Conservation (phyloP, 2,797 vertebrate species). For the Gymnothorax reevesii region DNA sequence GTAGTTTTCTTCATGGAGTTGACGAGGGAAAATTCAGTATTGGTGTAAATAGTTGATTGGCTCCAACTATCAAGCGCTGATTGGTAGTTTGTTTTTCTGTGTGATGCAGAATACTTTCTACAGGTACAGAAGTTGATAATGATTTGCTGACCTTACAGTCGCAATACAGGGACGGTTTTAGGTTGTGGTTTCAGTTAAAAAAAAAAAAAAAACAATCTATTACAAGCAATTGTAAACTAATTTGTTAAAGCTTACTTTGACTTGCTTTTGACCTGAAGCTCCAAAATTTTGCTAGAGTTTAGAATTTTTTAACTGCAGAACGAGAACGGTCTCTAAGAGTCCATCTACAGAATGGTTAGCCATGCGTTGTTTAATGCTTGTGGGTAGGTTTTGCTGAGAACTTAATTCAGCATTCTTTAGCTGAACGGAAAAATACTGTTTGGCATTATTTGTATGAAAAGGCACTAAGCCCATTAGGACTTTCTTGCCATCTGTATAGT, state of each 20-base stretch:
- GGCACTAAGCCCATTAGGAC: neutral
- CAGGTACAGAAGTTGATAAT: neutral
- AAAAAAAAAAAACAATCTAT: neutral
- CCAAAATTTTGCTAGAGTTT: neutral
- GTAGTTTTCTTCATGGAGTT: neutral
- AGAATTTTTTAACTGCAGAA: neutral
- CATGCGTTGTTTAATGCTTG: conserved; percentile 12
- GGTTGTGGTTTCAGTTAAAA: neutral
- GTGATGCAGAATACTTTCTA: neutral
- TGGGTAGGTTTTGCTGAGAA: neutral
- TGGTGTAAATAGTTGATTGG: neutral
- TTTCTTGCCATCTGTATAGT: neutral
- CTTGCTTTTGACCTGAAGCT: neutral
- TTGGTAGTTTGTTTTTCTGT: neutral
- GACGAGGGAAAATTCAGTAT: neutral
- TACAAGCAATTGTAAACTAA: no score
- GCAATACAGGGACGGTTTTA: neutral
- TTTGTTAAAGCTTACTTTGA: neutral
- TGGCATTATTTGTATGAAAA: neutral
- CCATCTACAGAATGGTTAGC: neutral
- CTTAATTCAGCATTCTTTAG: conserved; percentile 14
- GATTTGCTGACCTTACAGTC: neutral
- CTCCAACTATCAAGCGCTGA: neutral
- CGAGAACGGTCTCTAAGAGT: neutral
- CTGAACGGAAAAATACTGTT: neutral